phyloP scores from a whole-genome alignment of 2,797 vertebrate genomes.

The Sebastes oblongus region DNA sequence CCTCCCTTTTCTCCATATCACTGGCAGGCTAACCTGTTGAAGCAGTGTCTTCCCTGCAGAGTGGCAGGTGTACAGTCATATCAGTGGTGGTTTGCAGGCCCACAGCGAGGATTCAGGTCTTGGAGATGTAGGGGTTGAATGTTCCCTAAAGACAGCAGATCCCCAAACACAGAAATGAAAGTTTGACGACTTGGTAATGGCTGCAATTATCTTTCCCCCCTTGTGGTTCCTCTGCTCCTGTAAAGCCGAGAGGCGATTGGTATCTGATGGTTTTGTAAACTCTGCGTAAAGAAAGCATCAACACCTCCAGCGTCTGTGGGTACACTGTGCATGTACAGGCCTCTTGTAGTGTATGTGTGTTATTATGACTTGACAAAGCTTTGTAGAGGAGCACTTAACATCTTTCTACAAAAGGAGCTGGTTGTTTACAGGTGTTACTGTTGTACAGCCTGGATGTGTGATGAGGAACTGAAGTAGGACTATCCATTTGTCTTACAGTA shows the following conservation, averaged over 20 bases:
- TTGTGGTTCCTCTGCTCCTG: constrained; percentile 10
- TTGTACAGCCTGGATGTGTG: constrained; percentile 9
- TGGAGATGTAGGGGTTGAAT: neutral
- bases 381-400: constrained; percentile 34
- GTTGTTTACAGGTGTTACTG: constrained; percentile 41
- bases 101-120: constrained; percentile 56
- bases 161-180: neutral
- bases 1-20: constrained; percentile 25
- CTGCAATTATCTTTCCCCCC: constrained; percentile 30
- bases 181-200: constrained; percentile 42
- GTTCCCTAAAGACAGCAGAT: constrained; percentile 9
- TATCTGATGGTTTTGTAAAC: constrained; percentile 39
- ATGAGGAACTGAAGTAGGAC: constrained; percentile 28
- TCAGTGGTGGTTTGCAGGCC: constrained; percentile 64
- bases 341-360: neutral
- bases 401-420: constrained; percentile 28
- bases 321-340: neutral
- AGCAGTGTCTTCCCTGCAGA: constrained; percentile 46
- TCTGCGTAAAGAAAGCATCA: constrained; percentile 28
- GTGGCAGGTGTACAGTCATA: constrained; percentile 63
- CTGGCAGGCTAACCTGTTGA: constrained; percentile 48
- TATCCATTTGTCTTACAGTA: constrained; percentile 13
- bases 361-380: constrained; percentile 38
- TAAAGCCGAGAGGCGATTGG: constrained; percentile 17
- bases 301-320: constrained; percentile 7